Percentiles rank a stretch among this genome's conserved stretches.
phyloP scores from a whole-genome alignment of 2,113 vertebrate genomes.

The Tricholaema leucomelas region DNA sequence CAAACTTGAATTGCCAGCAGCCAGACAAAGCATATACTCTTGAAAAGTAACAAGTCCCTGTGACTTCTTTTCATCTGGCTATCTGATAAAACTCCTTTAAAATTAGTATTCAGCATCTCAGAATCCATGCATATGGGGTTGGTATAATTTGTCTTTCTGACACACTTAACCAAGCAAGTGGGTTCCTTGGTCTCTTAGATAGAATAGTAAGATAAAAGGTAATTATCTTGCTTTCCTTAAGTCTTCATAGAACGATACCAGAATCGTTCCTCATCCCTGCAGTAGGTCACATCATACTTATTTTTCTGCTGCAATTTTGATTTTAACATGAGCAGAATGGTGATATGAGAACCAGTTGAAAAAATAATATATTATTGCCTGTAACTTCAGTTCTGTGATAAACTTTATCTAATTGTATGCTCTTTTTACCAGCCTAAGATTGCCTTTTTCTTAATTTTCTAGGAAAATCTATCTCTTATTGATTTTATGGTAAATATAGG shows the following conservation, averaged over 20 bases:
- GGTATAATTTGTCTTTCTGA: conserved; percentile 52
- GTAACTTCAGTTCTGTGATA: not conserved
- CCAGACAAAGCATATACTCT: not conserved
- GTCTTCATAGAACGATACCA: not conserved
- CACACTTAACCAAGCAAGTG: conserved; percentile 34
- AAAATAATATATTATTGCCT: not conserved
- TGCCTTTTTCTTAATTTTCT: not conserved
- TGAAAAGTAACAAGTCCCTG: conserved; percentile 55
- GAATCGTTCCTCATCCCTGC: not conserved
- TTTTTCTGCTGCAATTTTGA: not conserved
- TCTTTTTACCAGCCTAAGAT: not conserved
- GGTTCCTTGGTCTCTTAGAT: conserved; percentile 21
- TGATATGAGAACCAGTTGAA: not conserved
- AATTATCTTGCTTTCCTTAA: conserved; percentile 33
- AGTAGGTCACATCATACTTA: not conserved
- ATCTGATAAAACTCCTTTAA: conserved; percentile 52
- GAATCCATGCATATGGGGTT: not conserved
- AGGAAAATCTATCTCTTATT: not conserved
- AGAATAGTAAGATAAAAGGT: conserved; percentile 25
- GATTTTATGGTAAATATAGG: not conserved
- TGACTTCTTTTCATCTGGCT: conserved; percentile 59
- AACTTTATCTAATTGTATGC: not conserved
- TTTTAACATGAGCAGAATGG: not conserved
- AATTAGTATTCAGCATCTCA: conserved; percentile 47
- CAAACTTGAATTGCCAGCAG: not conserved